phyloP scores from a whole-genome alignment of 2,113 vertebrate genomes.

The Dipodomys stephensi region DNA sequence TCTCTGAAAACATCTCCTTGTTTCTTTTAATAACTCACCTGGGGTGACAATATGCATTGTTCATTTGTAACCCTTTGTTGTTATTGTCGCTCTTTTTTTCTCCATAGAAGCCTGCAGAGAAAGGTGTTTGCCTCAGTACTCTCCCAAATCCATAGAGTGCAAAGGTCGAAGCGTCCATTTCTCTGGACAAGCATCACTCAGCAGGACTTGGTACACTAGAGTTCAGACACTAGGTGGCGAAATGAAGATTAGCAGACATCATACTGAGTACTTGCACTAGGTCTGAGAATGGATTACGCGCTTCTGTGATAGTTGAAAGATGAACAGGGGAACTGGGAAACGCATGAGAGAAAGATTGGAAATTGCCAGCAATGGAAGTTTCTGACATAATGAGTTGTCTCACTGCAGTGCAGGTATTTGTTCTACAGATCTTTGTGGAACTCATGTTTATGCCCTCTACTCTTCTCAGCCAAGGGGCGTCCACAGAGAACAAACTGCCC shows the following conservation, averaged over 20 bases:
- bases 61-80: not conserved
- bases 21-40: not conserved
- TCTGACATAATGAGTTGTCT: not conserved
- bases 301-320: not conserved
- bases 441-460: not conserved
- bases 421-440: not conserved
- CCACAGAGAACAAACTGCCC: not conserved
- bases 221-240: conserved; percentile 27
- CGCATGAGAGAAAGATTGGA: not conserved
- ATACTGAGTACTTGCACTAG: not conserved
- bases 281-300: not conserved
- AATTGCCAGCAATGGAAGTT: not conserved
- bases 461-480: not conserved
- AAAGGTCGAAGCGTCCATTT: not conserved
- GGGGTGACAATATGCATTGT: not conserved
- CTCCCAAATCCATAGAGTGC: not conserved
- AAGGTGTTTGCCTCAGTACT: not conserved
- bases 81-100: not conserved
- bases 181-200: not conserved
- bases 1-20: not conserved
- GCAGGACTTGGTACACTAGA: not conserved
- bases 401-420: not conserved
- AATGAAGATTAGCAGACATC: not conserved
- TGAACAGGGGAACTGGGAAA: not conserved
- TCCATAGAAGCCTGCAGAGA: not conserved